Base-by-base conservation (phyloP, 1,140 invertebrate genomes). In the Heliconius melpomene region DNA sequence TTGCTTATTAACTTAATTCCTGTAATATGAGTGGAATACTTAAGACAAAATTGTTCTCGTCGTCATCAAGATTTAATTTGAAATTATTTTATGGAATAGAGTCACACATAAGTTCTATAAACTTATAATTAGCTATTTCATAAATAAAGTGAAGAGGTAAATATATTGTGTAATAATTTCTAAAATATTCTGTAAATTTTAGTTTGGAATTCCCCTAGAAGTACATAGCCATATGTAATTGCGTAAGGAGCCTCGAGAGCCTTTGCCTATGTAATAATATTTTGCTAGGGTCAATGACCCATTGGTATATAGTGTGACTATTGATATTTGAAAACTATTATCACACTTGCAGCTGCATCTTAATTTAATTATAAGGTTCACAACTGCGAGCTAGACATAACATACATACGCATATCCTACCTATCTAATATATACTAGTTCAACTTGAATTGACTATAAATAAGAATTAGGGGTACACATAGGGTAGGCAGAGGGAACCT, bases 211-310 rank as follows among this genome's bases (percentile, higher is more conserved):
- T 87, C 87, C 88, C 88, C 87, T 85, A 84, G 85, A 86, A 90
- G 87, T 13, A 66, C 87, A 86, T 84, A 84, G 85, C 13, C 23
- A 29, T 78, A 81, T 84, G 72, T 79, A 83, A 85, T 91, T 92
- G 89, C 89, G 89, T 87, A 92, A 92, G 83, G 79, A 82, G 77
- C 82, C 84, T 88, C 87, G 88, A 91, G 88, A 87, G 87, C 87
- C 83, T 81, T 85, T 88, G 87, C 87, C 88, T 88, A 87, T 87
- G 84, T 88, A 90, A 90, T 85, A 85, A 84, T 89, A 79, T 85
- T 86, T 87, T 85, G 83, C 88, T 88, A 85, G 87, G 89, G 85
- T 85, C 91, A 81, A 90, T 87, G 85, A 91, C 88, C 90, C 85
- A 77, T 84, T 77, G 79, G 46, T 72, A 81, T 77, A 77, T 81